Conservation (phyloP, 2,797 vertebrate genomes). For the Hafferia zeledoni region DNA sequence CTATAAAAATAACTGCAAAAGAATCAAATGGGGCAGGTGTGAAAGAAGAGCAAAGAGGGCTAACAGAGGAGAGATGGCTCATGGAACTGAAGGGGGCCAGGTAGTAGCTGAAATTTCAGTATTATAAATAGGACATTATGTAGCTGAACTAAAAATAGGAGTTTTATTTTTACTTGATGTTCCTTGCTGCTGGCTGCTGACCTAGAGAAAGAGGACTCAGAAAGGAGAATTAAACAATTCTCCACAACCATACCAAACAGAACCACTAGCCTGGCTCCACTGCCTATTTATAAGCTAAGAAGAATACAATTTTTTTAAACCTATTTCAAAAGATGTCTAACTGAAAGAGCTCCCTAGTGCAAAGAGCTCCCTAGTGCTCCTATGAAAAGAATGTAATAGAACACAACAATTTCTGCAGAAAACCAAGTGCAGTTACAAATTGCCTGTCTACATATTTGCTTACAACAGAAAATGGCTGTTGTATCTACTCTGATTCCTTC, state of each 20-base stretch:
- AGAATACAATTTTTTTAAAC: background rate
- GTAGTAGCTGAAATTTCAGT: slow-evolving; percentile 57
- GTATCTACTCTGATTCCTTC: background rate
- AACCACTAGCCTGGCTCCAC: background rate
- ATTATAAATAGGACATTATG: slow-evolving; percentile 65
- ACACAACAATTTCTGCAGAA: slow-evolving; percentile 3
- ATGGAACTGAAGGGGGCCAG: background rate
- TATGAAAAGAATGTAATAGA: background rate
- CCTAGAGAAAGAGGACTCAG: slow-evolving; percentile 49
- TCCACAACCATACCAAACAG: background rate
- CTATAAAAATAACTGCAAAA: background rate
- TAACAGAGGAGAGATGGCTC: background rate
- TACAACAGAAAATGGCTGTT: background rate
- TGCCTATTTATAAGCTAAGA: slow-evolving; percentile 15
- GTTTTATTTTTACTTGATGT: slow-evolving; percentile 71
- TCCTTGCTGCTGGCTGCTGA: slow-evolving; percentile 52
- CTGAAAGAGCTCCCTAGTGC: background rate
- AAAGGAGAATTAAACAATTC: slow-evolving; percentile 49
- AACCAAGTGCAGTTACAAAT: background rate
- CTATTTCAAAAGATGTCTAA: background rate
- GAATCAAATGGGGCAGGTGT: background rate
- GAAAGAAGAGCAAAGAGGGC: background rate
- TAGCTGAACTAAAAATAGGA: slow-evolving; percentile 70
- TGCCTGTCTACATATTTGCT: background rate
- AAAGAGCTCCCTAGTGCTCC: background rate